A percentile compares a stretch with the other conserved stretches of the same genome.
Evolutionary conservation across 2,888 invertebrate genomes (phyloP).

Genomic region (Notocelia uddmanniana): DNA sequence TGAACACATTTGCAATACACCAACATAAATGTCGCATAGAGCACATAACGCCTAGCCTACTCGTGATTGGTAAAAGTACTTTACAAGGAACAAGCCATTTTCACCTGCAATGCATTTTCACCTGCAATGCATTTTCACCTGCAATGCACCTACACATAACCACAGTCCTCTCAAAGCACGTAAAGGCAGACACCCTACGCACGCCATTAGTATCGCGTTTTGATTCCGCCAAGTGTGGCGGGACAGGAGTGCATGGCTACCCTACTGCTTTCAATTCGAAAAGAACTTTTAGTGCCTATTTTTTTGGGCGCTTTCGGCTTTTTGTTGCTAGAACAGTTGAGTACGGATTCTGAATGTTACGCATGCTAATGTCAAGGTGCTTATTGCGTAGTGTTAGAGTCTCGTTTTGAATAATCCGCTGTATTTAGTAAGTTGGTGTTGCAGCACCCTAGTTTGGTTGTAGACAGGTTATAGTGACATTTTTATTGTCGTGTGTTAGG

Average conservation of each 20-base stretch:
- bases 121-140: conserved; percentile 32
- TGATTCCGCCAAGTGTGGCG: conserved; percentile 44
- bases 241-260: conserved; percentile 38
- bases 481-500: conserved; percentile 44
- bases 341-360: not conserved
- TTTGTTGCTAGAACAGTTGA: not conserved
- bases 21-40: not conserved
- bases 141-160: conserved; percentile 11
- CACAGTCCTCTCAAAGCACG: conserved; percentile 40
- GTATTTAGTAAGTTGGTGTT: not conserved
- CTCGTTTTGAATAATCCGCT: not conserved
- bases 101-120: too few relatives aligned
- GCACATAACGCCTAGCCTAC: not conserved
- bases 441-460: conserved; percentile 24
- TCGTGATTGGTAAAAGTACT: conserved; percentile 18
- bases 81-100: conserved; percentile 1
- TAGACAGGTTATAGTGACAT: conserved; percentile 39
- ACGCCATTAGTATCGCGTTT: conserved; percentile 42
- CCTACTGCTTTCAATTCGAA: conserved; percentile 19
- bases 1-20: not conserved
- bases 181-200: conserved; percentile 41
- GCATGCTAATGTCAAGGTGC: not conserved
- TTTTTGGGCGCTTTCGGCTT: not conserved
- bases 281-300: conserved; percentile 4
- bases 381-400: conserved; percentile 17